Evolutionary conservation across 2,888 invertebrate genomes (phyloP), one percentile per base, ranked within the genome.

Genomic region (Yponomeuta plumbellus): DNA sequence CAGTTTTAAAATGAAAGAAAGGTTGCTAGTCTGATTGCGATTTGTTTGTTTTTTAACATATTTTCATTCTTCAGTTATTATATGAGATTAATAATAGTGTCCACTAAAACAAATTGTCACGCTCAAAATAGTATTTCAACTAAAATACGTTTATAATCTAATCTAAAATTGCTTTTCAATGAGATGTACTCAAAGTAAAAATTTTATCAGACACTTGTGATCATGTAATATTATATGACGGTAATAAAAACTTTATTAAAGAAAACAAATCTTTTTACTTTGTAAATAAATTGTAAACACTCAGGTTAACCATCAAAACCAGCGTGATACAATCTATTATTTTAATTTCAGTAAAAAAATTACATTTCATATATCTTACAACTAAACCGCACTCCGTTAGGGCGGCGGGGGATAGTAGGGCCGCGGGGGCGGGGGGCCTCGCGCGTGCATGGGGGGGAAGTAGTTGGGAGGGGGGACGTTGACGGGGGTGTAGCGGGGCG

Each of bases 331-430:
- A 64, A 52, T 77, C 79, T 81, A 81, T 80, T 72, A 76, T 78
- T 82, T 85, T 77, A 86, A 86, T 85, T 86, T 84, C 76, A 73
- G 83, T 86, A 86, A 82, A 87, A 76, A 86, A 86, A 22, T 72
- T 70, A 74, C 74, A 74, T 68, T 66, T 65, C 67, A 26, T 66
- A 63, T 40, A 66, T 62, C 67, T 68, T 66, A 69, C 63, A 66
- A 64, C 57, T 64, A 67, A n/a, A 57, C 58, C 58, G 65, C 58
- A 68, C 69, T 71, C 73, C 71, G 75, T 84, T 84, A 90, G 68
- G 88, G 86, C 21, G 71, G 70, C 52, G 91, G 90, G 65, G 87
- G 90, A 71, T 87, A 90, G 71, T 89, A 91, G 1, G 88, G 86
- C 52, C 89, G 73, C 21, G 78, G 82, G 64, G 86, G 86, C 10